Conservation (phyloP, 2,888 invertebrate species). For the Smittia aterrima region DNA sequence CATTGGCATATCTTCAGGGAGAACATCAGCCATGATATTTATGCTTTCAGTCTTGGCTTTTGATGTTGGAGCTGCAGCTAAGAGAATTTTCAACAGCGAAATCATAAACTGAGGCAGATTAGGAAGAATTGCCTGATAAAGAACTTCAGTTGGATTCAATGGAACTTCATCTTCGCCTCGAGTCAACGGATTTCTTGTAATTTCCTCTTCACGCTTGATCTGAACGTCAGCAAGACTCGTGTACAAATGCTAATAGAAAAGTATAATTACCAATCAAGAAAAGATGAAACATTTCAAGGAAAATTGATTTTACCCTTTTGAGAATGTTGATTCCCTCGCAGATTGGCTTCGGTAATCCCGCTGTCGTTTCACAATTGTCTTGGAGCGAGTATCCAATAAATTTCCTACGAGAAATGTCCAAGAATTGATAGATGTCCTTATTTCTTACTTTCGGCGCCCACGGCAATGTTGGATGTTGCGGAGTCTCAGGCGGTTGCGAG, state of each 20-base stretch:
- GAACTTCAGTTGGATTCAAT: constrained; percentile 79
- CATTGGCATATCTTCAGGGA: constrained; percentile 97
- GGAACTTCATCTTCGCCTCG: constrained; percentile 75
- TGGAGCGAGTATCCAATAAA: constrained; percentile 93
- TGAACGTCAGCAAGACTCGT: constrained; percentile 90
- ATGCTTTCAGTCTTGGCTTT: constrained; percentile 97
- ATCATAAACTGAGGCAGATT: constrained; percentile 98
- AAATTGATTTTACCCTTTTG: constrained; percentile 59
- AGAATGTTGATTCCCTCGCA: constrained; percentile 92
- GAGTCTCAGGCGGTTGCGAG: neutral
- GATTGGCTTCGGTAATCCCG: constrained; percentile 94
- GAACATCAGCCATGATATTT: constrained; percentile 95
- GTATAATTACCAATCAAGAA: constrained; percentile 42
- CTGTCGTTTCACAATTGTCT: constrained; percentile 82
- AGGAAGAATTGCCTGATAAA: constrained; percentile 93
- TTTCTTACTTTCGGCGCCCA: constrained; percentile 96
- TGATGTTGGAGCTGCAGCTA: constrained; percentile 99
- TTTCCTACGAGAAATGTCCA: constrained; percentile 88
- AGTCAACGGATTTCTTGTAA: constrained; percentile 86
- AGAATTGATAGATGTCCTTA: constrained; percentile 88
- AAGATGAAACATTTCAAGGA: neutral
- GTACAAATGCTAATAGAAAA: constrained; percentile 75
- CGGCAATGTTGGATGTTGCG: constrained; percentile 60
- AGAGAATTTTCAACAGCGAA: constrained; percentile 89
- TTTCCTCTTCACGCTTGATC: constrained; percentile 85